Evolutionary conservation across 2,797 vertebrate species (phyloP), one percentile per base, ranked within the genome.

Genomic region (Hyperoplus immaculatus): DNA sequence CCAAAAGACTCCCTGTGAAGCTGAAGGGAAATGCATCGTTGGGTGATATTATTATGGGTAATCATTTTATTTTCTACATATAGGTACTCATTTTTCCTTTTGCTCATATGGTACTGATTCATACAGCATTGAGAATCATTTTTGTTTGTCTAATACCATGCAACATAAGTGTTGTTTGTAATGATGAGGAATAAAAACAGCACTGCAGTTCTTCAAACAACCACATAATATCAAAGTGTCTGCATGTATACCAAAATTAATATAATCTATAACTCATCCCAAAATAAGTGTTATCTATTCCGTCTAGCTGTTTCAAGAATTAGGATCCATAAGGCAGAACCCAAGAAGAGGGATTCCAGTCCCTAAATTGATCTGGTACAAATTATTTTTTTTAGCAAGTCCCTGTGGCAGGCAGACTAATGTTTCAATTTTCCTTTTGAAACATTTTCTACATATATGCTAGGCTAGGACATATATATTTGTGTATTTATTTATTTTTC

Each of bases 401-500:
- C 80, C 63, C 74, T 18, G 38, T 70, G 69, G 58, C 14, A 58
- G 41, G 7, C 11, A 50, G 16, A 53, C n/a, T 65, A 36, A 18
- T n/a, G 39, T 62, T 56, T 74, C 18, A 59, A 10, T 77, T 72
- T 77, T 57, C 38, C 39, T 59, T 49, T 38, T 58, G 36, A 57
- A 79, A 67, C 16, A 29, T 18, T 83, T 77, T 72, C 21, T 63
- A 67, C 21, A 78, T 78, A 29, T 29, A 29, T 3, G 29, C 29
- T 29, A 51, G 49, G 13, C 14, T 18, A 10, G 4, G 57, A 72
- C 38, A 29, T 12, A 50, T 70, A 58, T 15, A 69, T 58, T 73
- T 71, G 16, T 75, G 54, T 57, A 58, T 86, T 72, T 75, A 69
- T 82, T 69, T 56, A 65, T 72, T 83, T 81, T 38, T 72, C 45